phyloP scores from a whole-genome alignment of 2,888 invertebrate species.

The Aspidiotus rigidus region DNA sequence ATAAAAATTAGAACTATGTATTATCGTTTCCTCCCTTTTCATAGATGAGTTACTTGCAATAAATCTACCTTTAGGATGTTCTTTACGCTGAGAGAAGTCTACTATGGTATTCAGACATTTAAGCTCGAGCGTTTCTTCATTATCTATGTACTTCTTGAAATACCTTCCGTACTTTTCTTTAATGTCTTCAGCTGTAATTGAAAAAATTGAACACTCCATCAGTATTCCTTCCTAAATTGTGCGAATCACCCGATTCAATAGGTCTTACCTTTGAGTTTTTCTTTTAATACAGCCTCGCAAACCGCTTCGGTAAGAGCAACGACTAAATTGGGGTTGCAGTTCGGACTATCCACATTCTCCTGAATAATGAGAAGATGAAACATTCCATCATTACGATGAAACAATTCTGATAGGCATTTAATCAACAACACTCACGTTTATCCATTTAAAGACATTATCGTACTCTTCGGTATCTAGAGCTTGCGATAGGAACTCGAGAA shows the following conservation, averaged over 20 bases:
- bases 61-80: constrained; percentile 11
- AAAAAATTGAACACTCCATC: too few relatives aligned
- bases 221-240: too few relatives aligned
- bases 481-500: not conserved
- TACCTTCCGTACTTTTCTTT: constrained; percentile 12
- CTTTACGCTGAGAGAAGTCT: not conserved
- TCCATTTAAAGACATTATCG: constrained; percentile 17
- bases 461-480: not conserved
- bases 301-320: constrained; percentile 3
- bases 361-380: not conserved
- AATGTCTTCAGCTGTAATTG: not conserved
- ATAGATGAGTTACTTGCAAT: not conserved
- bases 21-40: too few relatives aligned
- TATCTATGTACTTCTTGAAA: constrained; percentile 27
- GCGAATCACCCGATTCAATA: not conserved
- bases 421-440: constrained; percentile 10
- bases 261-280: constrained; percentile 7
- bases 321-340: constrained; percentile 1
- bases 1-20: not conserved
- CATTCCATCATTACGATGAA: not conserved
- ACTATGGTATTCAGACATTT: constrained; percentile 19
- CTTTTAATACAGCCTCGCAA: not conserved
- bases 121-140: constrained; percentile 19
- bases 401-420: not conserved
- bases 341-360: constrained; percentile 18